phyloP scores from a whole-genome alignment of 1,140 invertebrate species.

The Aphelinus certus region DNA sequence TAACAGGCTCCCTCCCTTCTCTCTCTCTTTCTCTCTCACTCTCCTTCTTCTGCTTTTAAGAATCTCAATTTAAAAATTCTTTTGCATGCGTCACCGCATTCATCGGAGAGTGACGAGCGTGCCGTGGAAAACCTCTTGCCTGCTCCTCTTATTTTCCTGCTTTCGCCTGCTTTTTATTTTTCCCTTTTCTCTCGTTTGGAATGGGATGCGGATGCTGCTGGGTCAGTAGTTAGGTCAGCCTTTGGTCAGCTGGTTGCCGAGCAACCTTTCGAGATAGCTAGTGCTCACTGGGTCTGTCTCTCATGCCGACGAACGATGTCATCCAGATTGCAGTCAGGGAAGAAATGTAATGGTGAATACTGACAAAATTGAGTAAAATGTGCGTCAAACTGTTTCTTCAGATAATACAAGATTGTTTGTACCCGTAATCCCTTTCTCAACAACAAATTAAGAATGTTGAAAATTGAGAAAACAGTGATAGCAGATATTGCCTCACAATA shows the following conservation, averaged over 20 bases:
- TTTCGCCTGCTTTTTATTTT: neutral
- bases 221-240: neutral
- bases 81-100: conserved; percentile 21
- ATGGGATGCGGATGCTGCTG: neutral
- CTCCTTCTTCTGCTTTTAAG: neutral
- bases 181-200: neutral
- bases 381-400: too few relatives aligned
- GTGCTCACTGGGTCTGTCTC: too few relatives aligned
- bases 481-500: neutral
- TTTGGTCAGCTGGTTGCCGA: neutral
- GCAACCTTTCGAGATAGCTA: too few relatives aligned
- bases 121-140: conserved; percentile 1
- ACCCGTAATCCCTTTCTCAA: neutral
- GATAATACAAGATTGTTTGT: too few relatives aligned
- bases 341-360: too few relatives aligned
- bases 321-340: too few relatives aligned
- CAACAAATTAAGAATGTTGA: neutral
- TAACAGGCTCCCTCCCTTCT: conserved; percentile 46
- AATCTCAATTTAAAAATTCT: conserved; percentile 42
- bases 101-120: neutral
- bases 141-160: neutral
- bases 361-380: too few relatives aligned
- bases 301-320: too few relatives aligned
- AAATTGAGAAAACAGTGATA: neutral
- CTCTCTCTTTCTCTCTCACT: neutral